phyloP scores from a whole-genome alignment of 1,140 invertebrate species.

The Scaptomyza montana region DNA sequence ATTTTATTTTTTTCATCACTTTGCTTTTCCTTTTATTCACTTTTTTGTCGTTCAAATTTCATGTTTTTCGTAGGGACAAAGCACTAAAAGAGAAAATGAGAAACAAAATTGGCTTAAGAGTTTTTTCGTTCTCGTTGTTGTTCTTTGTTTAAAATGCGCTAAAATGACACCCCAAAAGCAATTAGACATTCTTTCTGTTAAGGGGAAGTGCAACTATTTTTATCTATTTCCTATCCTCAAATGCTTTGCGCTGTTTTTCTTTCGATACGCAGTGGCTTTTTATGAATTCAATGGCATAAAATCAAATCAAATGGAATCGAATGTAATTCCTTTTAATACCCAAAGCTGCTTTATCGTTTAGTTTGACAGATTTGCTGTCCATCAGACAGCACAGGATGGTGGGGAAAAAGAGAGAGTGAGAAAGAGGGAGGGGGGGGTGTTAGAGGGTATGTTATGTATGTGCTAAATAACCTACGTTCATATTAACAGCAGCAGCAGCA shows the following conservation, averaged over 20 bases:
- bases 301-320: conserved; percentile 45
- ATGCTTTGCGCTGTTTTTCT: background rate
- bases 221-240: conserved; percentile 4
- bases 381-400: background rate
- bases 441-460: conserved; percentile 17
- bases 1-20: too few species aligned
- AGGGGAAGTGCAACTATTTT: conserved; percentile 35
- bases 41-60: too few species aligned
- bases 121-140: background rate
- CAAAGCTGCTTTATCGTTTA: background rate
- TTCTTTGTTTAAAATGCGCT: conserved; percentile 18
- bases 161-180: conserved; percentile 9
- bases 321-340: conserved; percentile 23
- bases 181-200: conserved; percentile 12
- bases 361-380: background rate
- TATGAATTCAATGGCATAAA: conserved; percentile 51
- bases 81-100: too few species aligned
- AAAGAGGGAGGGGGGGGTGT: too few species aligned
- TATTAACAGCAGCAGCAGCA: conserved; percentile 22
- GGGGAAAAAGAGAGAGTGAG: background rate
- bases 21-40: too few species aligned
- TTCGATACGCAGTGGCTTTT: background rate
- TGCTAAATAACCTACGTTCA: background rate
- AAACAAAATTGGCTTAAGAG: too few species aligned
- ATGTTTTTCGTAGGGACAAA: too few species aligned